Conservation (phyloP, 92 coral and sea anemone species). For the Chrysogorgia sp. region DNA sequence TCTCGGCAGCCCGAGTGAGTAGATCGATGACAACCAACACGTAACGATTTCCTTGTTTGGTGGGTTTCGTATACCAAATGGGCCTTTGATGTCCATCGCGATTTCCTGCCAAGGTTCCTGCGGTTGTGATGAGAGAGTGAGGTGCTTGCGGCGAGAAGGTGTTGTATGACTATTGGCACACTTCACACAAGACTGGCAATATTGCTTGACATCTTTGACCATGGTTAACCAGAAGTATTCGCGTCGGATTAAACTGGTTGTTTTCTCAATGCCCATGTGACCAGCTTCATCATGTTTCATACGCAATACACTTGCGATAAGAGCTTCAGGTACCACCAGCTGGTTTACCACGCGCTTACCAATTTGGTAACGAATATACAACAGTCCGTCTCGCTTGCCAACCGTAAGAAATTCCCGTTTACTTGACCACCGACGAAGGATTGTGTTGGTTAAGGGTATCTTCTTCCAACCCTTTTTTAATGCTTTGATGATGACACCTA, state of each 20-base stretch:
- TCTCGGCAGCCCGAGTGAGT: too few species aligned
- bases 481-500: constrained; percentile 8
- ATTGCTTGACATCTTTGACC: constrained; percentile 31
- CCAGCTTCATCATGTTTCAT: neutral
- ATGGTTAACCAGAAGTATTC: neutral
- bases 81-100: too few species aligned
- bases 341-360: constrained; percentile 50
- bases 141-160: constrained; percentile 30
- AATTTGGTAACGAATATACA: constrained; percentile 31
- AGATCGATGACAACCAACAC: too few species aligned
- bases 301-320: constrained; percentile 19
- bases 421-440: constrained; percentile 18
- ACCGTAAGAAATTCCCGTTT: constrained; percentile 17
- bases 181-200: constrained; percentile 42
- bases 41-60: too few species aligned
- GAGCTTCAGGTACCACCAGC: constrained; percentile 32
- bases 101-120: constrained; percentile 60
- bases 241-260: neutral
- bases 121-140: constrained; percentile 51
- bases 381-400: constrained; percentile 5
- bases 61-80: too few species aligned
- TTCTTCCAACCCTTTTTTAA: neutral
- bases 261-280: neutral
- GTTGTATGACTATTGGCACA: constrained; percentile 40
- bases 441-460: constrained; percentile 16